Evolutionary conservation across 2,797 vertebrate genomes (phyloP).

Genomic region (Nasua narica): DNA sequence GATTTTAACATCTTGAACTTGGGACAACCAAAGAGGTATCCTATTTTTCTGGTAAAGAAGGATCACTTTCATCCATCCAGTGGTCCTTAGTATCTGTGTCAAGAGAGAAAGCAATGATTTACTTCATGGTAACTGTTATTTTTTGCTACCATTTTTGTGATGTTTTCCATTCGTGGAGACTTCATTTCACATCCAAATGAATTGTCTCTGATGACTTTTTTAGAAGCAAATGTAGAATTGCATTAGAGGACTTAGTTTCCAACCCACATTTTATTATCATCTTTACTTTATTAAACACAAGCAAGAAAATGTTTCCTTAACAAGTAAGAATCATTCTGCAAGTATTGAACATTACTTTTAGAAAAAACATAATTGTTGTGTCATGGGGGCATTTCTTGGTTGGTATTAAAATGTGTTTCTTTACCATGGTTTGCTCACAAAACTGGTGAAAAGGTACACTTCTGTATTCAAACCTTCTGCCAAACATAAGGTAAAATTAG

Average conservation of each 20-base stretch:
- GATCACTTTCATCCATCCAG: neutral
- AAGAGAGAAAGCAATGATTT: neutral
- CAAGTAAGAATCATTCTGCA: neutral
- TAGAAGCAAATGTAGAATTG: neutral
- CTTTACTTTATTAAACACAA: neutral
- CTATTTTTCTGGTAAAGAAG: neutral
- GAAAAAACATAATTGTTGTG: neutral
- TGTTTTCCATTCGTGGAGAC: neutral
- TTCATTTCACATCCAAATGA: neutral
- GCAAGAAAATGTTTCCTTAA: conserved; percentile 27
- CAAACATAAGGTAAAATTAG: neutral
- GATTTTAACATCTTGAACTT: neutral
- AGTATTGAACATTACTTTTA: conserved; percentile 28
- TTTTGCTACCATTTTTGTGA: neutral
- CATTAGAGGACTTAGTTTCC: neutral
- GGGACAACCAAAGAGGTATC: neutral
- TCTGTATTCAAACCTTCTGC: neutral
- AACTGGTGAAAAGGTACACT: neutral
- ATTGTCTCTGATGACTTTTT: neutral
- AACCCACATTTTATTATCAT: neutral
- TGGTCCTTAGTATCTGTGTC: neutral
- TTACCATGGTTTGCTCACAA: neutral
- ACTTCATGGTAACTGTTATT: neutral
- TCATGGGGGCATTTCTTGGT: neutral
- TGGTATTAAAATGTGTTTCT: neutral